Base-by-base conservation (phyloP, 2,888 invertebrate species). In the Lymantria dispar region DNA sequence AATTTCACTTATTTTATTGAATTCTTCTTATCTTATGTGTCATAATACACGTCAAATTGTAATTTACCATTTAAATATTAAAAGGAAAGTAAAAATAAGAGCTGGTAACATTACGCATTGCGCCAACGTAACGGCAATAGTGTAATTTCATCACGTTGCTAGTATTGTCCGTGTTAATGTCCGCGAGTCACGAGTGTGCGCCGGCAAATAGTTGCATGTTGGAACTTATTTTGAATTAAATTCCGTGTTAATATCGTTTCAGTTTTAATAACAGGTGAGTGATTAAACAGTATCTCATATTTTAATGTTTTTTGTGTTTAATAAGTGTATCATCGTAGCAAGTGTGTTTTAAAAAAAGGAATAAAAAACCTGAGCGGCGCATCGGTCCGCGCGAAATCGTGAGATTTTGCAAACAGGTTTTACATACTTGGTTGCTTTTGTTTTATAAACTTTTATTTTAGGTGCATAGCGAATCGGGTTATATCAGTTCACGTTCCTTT, bases 151-250 rank as follows among this genome's bases (percentile, higher is more conserved):
- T 70, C 61, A 80, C 62, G 80, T 87, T 88, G 88, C 84, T 76
- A 74, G 69, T 66, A 69, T 72, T 76, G 85, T 58, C 58, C 78
- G 85, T 85, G 86, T 70, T 85, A 87, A 86, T 87, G 86, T 83
- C 84, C 86, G 85, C 80, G 75, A 64, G 85, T 89, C 87, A 87
- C 88, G 87, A 87, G 86, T 85, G 83, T 70, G 74, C 75, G 70
- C 70, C 56, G 52, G 68, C 58, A 58, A 62, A 58, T 69, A 9
- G 40, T 40, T 62, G 48, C 59, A 62, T 50, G 55, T 56, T 48
- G 46, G 54, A 62, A 50, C 56, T 56, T 62, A 58, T 61, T 64
- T 62, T 68, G 56, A 61, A 59, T 69, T 64, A 60, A 64, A 58
- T 58, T 56, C 58, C 53, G 58, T 58, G 56, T 56, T 62, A 51